These are phyloP conservation scores for Lanius collurio DNA, from an alignment of 2,113 vertebrate genomes.

Conservation along the genomic window DNA sequence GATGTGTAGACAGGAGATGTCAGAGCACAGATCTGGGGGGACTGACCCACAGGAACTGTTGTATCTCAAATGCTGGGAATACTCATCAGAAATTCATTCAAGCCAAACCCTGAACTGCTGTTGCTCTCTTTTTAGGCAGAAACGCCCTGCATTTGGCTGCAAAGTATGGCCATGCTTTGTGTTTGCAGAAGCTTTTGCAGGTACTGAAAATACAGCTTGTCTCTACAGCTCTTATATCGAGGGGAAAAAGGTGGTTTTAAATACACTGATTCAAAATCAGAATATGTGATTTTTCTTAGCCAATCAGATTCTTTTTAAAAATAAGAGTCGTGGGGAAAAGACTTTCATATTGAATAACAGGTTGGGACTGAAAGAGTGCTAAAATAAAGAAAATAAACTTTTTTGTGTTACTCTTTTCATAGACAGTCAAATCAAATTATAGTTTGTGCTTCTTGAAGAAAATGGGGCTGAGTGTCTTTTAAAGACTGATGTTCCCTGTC, in stretches of 20 bases:
- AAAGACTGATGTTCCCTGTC: not conserved
- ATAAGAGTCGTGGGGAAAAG: not conserved
- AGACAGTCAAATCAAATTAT: not conserved
- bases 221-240: not conserved
- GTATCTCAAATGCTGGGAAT: not conserved
- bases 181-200: slow-evolving; percentile 95
- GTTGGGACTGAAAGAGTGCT: not conserved
- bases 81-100: rapidly evolving
- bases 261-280: not conserved
- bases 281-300: not conserved
- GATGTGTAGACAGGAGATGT: not conserved
- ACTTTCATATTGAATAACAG: not conserved
- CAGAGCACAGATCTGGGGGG: not conserved
- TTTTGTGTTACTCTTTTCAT: not conserved
- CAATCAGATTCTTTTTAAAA: rapidly evolving
- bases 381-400: not conserved
- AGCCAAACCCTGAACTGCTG: not conserved
- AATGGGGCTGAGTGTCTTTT: not conserved
- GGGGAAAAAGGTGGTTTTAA: not conserved
- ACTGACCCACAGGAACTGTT: too few relatives aligned
- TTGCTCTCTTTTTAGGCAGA: slow-evolving; percentile 77
- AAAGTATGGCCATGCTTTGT: slow-evolving; percentile 89
- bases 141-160: slow-evolving; percentile 92
- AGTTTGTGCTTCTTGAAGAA: not conserved
- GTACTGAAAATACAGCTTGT: slow-evolving; percentile 65